A percentile compares a stretch with the other conserved stretches of the same genome.
Conservation (phyloP, 2,113 vertebrate species). For the Eupsittula cactorum region DNA sequence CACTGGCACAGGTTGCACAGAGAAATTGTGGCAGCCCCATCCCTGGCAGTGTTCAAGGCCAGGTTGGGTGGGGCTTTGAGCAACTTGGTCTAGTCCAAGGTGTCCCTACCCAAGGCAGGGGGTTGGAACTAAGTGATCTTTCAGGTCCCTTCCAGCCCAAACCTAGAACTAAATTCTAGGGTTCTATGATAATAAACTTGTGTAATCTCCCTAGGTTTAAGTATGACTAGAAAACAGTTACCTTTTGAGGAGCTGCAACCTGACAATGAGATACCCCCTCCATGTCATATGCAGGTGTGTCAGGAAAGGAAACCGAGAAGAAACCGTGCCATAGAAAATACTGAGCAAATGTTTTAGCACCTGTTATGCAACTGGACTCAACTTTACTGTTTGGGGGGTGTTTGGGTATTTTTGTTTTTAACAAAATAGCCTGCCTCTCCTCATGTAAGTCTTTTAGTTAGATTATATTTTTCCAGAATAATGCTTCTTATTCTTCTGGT, state of each 20-base stretch:
- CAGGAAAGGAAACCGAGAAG: neutral
- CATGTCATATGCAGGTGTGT: neutral
- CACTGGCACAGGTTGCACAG: neutral
- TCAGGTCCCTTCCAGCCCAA: neutral
- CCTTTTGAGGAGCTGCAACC: neutral
- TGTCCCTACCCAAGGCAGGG: neutral
- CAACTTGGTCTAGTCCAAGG: neutral
- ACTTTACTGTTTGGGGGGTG: neutral
- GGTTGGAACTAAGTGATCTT: neutral
- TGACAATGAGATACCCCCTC: neutral
- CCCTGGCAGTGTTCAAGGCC: neutral
- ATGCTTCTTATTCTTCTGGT: neutral
- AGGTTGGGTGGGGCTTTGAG: neutral
- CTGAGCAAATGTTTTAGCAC: constrained; percentile 27
- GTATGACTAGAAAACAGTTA: neutral
- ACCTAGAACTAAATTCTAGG: neutral
- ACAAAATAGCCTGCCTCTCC: neutral
- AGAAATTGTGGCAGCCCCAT: neutral
- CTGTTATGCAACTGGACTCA: constrained; percentile 30
- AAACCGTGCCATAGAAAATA: neutral
- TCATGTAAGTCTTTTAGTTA: neutral
- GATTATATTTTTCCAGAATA: neutral
- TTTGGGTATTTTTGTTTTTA: neutral
- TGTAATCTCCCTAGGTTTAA: neutral
- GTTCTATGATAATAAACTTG: neutral